Evolutionary conservation across 2,797 vertebrate species (phyloP), one percentile per base, ranked within the genome.

Genomic region (Fistularia tabacaria): DNA sequence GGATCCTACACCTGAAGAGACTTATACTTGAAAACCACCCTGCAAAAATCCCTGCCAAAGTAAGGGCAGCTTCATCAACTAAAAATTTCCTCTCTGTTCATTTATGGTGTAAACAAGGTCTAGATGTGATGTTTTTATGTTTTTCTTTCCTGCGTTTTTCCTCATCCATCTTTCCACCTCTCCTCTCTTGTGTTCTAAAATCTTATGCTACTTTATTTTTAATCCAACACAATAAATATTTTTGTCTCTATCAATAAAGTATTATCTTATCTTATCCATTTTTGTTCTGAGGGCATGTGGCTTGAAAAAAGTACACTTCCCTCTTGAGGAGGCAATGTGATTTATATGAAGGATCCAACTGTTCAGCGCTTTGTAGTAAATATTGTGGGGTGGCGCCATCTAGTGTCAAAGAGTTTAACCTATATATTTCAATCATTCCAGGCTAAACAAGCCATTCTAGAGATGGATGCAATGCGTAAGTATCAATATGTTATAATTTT

Each of bases 1-100:
- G 97, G 97, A 94, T 98, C 82, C 87, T 98, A 69, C 95, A 99
- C 80, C 90, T 99, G 75, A 99, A 99, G 80, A 93, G 95, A 49
- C 90, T 99, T 68, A 99, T 99, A 85, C 92, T 99, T 66, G 97
- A 99, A 92, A 99, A 99, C 77, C 97, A 99, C 46, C 94, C 94
- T 0, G 96, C 96, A 51, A 98, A 98, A 91, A 98, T 99, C 78
- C 97, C 97, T 14, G 96, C 95, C 46, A 99, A 99, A 95, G 97
- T 99, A 71, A 88, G 76, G 55, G 11, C 59, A 58, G 9, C 41
- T 52, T 6, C 25, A 25, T 25, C 25, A 25, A 25, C 25, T 25
- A 25, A 25, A 5, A 25, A 25, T 25, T 25, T 25, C 25, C 25
- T 25, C 25, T 25, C 25, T 25, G 15, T 42, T 59, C 56, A 8